Percentiles rank a stretch among this genome's conserved stretches.
These are phyloP conservation scores for Isoperla grammatica DNA, from an alignment of 2,888 invertebrate species.

Conservation along the genomic window DNA sequence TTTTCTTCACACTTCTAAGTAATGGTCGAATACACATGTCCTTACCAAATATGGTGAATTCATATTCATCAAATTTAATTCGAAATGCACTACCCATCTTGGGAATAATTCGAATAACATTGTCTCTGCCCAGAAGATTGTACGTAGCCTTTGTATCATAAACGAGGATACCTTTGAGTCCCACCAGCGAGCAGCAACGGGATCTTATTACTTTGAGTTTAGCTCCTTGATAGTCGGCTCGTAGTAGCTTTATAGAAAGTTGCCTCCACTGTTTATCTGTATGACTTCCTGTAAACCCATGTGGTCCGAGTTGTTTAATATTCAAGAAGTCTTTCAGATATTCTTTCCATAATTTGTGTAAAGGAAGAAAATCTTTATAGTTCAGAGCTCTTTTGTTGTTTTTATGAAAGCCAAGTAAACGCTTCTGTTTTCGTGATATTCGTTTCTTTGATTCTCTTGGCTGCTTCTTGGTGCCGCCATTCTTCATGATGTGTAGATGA, in stretches of 20 bases:
- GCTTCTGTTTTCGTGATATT: too few species aligned
- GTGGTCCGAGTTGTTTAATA: constrained; percentile 34
- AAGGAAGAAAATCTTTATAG: constrained; percentile 56
- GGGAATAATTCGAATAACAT: constrained; percentile 51
- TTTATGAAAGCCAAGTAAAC: constrained; percentile 46
- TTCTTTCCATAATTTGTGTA: constrained; percentile 64
- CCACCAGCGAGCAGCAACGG: constrained; percentile 63
- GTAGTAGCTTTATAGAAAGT: constrained; percentile 49
- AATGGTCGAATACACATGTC: too few species aligned
- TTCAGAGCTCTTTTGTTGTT: constrained; percentile 55
- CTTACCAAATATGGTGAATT: too few species aligned
- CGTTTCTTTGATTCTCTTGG: too few species aligned
- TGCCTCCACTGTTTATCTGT: constrained; percentile 47
- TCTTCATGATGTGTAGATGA: too few species aligned
- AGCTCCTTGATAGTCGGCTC: constrained; percentile 72
- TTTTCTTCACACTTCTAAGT: too few species aligned
- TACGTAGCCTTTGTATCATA: constrained; percentile 76
- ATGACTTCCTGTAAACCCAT: constrained; percentile 25
- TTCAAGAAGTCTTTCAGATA: constrained; percentile 62
- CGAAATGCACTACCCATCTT: too few species aligned
- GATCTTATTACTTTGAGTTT: constrained; percentile 60
- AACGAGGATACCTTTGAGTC: constrained; percentile 64
- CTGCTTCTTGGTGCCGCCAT: too few species aligned
- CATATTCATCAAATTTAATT: too few species aligned
- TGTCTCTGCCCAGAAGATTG: constrained; percentile 61